phyloP scores from a whole-genome alignment of 2,888 invertebrate species.

The Ecdyonurus torrentis region DNA sequence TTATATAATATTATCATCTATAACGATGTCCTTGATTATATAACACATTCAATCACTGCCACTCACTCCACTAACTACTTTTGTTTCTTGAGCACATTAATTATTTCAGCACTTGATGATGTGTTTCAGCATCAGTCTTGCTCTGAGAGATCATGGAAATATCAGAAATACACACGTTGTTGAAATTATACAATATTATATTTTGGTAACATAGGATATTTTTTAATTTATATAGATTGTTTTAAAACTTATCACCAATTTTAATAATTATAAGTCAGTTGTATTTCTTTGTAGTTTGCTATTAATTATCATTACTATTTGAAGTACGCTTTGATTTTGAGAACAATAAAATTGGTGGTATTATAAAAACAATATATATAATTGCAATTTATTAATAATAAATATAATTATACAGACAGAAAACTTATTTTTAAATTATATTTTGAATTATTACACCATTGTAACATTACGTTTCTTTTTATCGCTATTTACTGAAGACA shows the following conservation, averaged over 20 bases:
- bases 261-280: too few species aligned
- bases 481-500: constrained; percentile 35
- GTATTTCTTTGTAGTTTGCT: too few species aligned
- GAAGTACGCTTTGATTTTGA: too few species aligned
- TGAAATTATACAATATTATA: background rate
- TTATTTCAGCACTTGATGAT: background rate
- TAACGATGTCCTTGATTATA: background rate
- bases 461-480: constrained; percentile 40
- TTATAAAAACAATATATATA: too few species aligned
- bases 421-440: too few species aligned
- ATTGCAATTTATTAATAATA: too few species aligned
- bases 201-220: background rate
- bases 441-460: constrained; percentile 34
- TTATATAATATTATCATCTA: background rate
- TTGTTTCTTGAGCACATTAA: background rate
- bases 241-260: too few species aligned
- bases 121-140: background rate
- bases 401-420: too few species aligned
- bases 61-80: background rate
- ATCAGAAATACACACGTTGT: background rate
- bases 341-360: too few species aligned
- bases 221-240: too few species aligned
- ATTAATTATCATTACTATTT: too few species aligned
- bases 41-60: background rate
- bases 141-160: background rate